phyloP scores from a whole-genome alignment of 2,797 vertebrate species.

The Falco columbarius region DNA sequence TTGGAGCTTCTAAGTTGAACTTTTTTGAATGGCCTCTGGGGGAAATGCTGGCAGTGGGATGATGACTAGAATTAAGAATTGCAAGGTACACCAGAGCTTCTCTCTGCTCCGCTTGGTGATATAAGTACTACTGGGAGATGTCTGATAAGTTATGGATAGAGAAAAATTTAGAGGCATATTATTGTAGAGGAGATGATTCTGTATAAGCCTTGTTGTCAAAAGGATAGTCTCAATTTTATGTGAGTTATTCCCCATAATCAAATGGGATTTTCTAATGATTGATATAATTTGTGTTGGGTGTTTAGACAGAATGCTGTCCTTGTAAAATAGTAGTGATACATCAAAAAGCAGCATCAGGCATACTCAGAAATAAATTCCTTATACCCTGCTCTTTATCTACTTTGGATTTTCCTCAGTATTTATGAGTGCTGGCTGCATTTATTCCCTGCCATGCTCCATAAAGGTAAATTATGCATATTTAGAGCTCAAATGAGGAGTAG shows the following conservation, averaged over 20 bases:
- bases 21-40: background rate
- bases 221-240: background rate
- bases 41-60: background rate
- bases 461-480: slow-evolving; percentile 3
- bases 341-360: background rate
- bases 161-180: background rate
- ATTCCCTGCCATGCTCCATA: background rate
- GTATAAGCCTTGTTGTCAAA: background rate
- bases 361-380: slow-evolving; percentile 5
- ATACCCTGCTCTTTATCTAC: background rate
- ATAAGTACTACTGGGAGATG: background rate
- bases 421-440: background rate
- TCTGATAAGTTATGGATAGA: background rate
- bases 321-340: slow-evolving; percentile 10
- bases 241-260: background rate
- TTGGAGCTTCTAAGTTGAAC: background rate
- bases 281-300: background rate
- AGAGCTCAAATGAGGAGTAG: background rate
- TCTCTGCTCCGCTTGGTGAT: background rate
- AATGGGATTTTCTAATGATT: background rate
- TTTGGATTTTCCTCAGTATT: background rate
- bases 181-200: accelerated
- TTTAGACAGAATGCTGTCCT: background rate
- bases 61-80: background rate
- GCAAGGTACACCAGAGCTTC: background rate